phyloP scores from a whole-genome alignment of 2,888 invertebrate species.

The Yponomeuta plumbellus region DNA sequence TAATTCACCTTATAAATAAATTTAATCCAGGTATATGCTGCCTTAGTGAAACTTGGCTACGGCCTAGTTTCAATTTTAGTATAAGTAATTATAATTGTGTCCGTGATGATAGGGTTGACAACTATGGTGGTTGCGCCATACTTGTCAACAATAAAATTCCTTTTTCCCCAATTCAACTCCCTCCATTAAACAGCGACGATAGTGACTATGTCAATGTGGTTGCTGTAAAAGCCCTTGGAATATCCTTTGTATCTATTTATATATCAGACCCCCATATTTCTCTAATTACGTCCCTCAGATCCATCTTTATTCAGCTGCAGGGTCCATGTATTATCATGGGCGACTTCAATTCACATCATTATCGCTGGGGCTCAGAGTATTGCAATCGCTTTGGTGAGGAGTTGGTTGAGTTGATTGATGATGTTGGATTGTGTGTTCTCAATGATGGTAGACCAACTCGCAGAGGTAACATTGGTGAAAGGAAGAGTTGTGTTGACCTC shows the following conservation, averaged over 20 bases:
- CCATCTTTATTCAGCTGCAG: too few relatives aligned
- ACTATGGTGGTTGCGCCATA: too few relatives aligned
- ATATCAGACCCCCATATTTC: constrained; percentile 14
- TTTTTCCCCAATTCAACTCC: neutral
- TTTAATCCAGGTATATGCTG: too few relatives aligned
- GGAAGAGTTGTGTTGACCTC: constrained; percentile 16
- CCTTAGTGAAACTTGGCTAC: neutral
- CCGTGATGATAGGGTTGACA: too few relatives aligned
- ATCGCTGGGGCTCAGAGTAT: too few relatives aligned
- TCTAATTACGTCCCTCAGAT: too few relatives aligned
- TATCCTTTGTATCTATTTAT: constrained; percentile 15
- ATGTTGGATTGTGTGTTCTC: constrained; percentile 15
- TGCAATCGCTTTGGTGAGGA: neutral
- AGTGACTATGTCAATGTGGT: constrained; percentile 12
- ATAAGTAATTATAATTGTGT: too few relatives aligned
- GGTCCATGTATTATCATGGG: too few relatives aligned
- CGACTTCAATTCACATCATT: too few relatives aligned
- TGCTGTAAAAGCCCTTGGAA: constrained; percentile 9
- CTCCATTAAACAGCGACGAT: neutral
- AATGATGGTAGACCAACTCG: constrained; percentile 18
- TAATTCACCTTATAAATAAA: neutral
- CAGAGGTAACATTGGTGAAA: constrained; percentile 3
- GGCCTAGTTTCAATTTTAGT: too few relatives aligned
- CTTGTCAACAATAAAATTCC: too few relatives aligned
- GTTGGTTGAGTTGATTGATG: constrained; percentile 15